phyloP scores from a whole-genome alignment of 2,797 vertebrate genomes.

The Pangasius sanitwongsei region DNA sequence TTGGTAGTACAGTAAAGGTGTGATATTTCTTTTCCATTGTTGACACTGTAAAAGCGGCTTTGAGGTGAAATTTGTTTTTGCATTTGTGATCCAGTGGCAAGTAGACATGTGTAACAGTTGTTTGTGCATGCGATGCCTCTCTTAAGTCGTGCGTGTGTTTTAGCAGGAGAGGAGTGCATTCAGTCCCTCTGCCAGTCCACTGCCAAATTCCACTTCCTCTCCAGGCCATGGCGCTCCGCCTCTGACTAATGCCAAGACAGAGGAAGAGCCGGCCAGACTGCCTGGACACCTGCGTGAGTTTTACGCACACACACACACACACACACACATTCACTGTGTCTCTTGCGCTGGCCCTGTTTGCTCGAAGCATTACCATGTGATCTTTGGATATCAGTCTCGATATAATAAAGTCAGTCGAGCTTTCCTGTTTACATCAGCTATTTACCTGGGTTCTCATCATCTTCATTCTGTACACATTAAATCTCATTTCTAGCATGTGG shows the following conservation, averaged over 20 bases:
- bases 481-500: background rate
- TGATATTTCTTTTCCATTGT: background rate
- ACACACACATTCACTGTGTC: background rate
- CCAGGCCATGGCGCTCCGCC: conserved; percentile 87
- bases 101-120: background rate
- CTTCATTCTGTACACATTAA: background rate
- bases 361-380: background rate
- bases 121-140: conserved; percentile 6
- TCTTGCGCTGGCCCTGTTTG: too few relatives aligned
- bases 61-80: background rate
- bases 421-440: background rate
- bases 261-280: conserved; percentile 89
- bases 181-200: conserved; percentile 91
- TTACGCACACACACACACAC: conserved; percentile 33
- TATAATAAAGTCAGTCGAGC: background rate
- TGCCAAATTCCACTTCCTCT: conserved; percentile 89
- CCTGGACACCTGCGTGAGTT: conserved; percentile 95
- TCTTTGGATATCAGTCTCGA: background rate
- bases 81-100: background rate
- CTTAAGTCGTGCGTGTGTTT: conserved; percentile 36
- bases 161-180: conserved; percentile 97
- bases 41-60: background rate
- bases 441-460: background rate
- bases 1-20: background rate
- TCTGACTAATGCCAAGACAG: conserved; percentile 86